Evolutionary conservation across 2,888 invertebrate genomes (phyloP), one percentile per base, ranked within the genome.

Genomic region (Drosophila nr. medialis): DNA sequence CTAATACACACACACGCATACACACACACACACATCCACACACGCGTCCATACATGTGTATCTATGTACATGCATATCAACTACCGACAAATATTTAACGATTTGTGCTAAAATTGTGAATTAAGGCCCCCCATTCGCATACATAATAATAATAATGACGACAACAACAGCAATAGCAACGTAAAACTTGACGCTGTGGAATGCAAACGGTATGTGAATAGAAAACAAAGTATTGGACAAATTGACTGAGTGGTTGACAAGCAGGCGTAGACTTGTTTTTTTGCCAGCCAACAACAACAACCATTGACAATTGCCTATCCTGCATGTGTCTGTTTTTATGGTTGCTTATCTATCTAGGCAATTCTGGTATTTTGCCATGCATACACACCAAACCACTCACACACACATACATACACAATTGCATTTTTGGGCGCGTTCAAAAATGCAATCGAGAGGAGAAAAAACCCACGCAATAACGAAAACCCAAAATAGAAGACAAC

Each of bases 401-500:
- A 68, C 55, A 60, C 8, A 54, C 10, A 56, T 29, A 27, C 11
- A 53, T 15, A 51, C 45, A 58, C n/a, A n/a, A 45, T 27, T 64
- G 34, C n/a, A 50, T 53, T 42, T 51, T 36, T 29, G 63, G 80
- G 78, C 84, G 83, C 81, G 65, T 77, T 77, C 75, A 85, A 83
- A 83, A 84, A 89, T 89, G 87, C 87, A 89, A 84, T 89, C 80
- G 87, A 89, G 87, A 83, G 36, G 30, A 34, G 24, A 77, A 77
- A 84, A 85, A 89, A 85, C 85, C 85, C 85, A 85, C 89, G 76
- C 89, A 89, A 77, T 82, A 83, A 62, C 62, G 63, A 77, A 80
- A 86, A 86, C 81, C 84, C 78, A 89, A 89, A 89, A 86, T 84
- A 89, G 87, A 85, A 81, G 87, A 83, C 66, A 85, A 83, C 80